phyloP scores from a whole-genome alignment of 1,140 invertebrate genomes.

The Lepidostoma basale region DNA sequence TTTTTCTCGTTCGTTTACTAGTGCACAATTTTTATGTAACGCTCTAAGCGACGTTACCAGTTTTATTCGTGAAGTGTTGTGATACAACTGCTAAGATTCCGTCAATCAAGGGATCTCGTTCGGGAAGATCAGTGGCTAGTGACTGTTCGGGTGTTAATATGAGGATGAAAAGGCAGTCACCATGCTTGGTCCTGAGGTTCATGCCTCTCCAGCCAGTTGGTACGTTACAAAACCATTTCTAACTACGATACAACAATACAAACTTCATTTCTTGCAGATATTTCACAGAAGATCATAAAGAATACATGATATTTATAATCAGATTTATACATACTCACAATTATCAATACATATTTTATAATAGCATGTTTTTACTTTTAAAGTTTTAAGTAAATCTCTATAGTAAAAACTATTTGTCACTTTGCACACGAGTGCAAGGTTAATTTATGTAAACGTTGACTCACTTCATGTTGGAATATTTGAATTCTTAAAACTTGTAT shows the following conservation, averaged over 20 bases:
- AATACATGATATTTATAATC: no score
- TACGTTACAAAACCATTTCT: no score
- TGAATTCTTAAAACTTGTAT: neutral
- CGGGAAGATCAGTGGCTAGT: conserved; percentile 32
- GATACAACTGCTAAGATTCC: conserved; percentile 41
- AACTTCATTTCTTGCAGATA: no score
- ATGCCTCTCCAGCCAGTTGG: conserved; percentile 63
- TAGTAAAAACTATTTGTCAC: neutral
- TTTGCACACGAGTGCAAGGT: conserved; percentile 35
- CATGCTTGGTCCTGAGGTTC: conserved; percentile 66
- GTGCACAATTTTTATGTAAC: conserved; percentile 26
- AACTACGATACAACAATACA: no score
- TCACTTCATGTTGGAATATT: conserved; percentile 22
- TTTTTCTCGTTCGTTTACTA: conserved; percentile 12
- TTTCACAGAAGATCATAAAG: no score
- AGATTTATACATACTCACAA: no score
- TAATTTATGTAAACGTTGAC: conserved; percentile 36
- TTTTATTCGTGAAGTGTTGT: conserved; percentile 31
- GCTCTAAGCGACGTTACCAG: conserved; percentile 11
- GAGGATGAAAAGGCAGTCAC: conserved; percentile 69
- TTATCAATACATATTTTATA: no score
- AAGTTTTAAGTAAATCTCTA: no score
- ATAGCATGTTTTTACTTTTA: neutral
- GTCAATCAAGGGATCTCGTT: conserved; percentile 43
- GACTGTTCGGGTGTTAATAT: conserved; percentile 53